Evolutionary conservation across 2,888 invertebrate genomes (phyloP), one percentile per base, ranked within the genome.

Genomic region (Athalia cordata): DNA sequence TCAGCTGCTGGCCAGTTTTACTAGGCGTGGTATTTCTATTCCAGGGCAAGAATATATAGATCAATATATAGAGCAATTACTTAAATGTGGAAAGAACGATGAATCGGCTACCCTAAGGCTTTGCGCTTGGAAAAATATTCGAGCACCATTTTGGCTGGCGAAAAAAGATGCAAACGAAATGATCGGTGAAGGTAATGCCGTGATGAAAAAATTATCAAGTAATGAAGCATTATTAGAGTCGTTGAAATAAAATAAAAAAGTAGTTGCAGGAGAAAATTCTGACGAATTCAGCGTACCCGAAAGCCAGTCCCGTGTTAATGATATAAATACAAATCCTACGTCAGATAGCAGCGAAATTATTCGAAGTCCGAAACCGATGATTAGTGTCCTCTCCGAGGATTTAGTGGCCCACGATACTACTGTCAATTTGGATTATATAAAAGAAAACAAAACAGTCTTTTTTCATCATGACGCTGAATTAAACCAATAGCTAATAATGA

Each of bases 31-130:
- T 55, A 11, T 55, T 7, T 4, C n/a, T 11, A 55, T 49, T 78
- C 50, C 79, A 93, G 93, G 92, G 4, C 92, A 92, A 89, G 91
- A 92, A 84, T 82, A 89, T 43, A 91, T 93, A 89, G 86, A 90
- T 0, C 86, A 90, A 0, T 93, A 91, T 81, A 91, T 91, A 78
- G 85, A 88, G 77, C 82, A 92, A 15, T 78, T 93, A 74, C 84
- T 88, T 57, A 88, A 90, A 79, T 90, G 91, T 5, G 87, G 87
- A 5, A 79, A 67, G 0, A 91, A 91, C 77, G 81, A 85, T 61
- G 3, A 88, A 0, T 85, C 90, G 5, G 90, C 92, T 0, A 87
- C 90, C 80, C 83, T 89, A 68, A 91, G 91, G 82, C 85, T 88
- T 0, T 92, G 92, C 5, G 90, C 91, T 78, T 93, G 93, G 93